Percentiles rank a stretch among this genome's conserved stretches.
Conservation (phyloP, 1,140 invertebrate species). For the Zophobas morio region DNA sequence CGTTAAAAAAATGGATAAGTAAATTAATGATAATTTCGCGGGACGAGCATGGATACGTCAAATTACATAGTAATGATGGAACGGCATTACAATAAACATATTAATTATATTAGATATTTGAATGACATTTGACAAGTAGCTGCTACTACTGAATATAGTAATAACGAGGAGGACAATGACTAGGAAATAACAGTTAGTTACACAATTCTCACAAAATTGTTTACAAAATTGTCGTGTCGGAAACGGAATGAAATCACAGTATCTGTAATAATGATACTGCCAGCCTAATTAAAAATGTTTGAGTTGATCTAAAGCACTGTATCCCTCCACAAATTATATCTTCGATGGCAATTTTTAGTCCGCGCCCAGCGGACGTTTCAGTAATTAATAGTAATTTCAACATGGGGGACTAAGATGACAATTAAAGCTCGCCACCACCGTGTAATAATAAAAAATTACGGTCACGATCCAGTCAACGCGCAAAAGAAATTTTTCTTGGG, state of each 20-base stretch:
- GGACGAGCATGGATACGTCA: slow-evolving; percentile 30
- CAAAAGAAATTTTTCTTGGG: not conserved
- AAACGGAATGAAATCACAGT: slow-evolving; percentile 36
- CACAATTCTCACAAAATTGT: slow-evolving; percentile 49
- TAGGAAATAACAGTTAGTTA: slow-evolving; percentile 51
- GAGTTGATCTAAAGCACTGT: not conserved
- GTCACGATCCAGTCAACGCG: too few relatives aligned
- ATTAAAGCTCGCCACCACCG: slow-evolving; percentile 2
- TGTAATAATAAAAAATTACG: not conserved
- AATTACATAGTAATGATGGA: slow-evolving; percentile 37
- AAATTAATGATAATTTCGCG: slow-evolving; percentile 34
- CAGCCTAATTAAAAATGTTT: slow-evolving; percentile 16
- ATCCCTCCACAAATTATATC: too few relatives aligned
- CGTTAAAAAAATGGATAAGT: slow-evolving; percentile 5
- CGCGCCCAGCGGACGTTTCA: too few relatives aligned
- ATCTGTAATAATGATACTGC: slow-evolving; percentile 25
- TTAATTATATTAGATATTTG: slow-evolving; percentile 48
- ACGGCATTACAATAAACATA: slow-evolving; percentile 32
- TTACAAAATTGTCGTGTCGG: slow-evolving; percentile 48
- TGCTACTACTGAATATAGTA: slow-evolving; percentile 39
- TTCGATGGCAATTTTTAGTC: too few relatives aligned
- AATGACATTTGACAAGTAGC: slow-evolving; percentile 49
- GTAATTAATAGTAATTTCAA: not conserved
- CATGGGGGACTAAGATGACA: not conserved
- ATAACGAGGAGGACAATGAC: slow-evolving; percentile 47